Evolutionary conservation across 1,140 invertebrate species (phyloP), one percentile per base, ranked within the genome.

Genomic region (Neodiprion fabricii): DNA sequence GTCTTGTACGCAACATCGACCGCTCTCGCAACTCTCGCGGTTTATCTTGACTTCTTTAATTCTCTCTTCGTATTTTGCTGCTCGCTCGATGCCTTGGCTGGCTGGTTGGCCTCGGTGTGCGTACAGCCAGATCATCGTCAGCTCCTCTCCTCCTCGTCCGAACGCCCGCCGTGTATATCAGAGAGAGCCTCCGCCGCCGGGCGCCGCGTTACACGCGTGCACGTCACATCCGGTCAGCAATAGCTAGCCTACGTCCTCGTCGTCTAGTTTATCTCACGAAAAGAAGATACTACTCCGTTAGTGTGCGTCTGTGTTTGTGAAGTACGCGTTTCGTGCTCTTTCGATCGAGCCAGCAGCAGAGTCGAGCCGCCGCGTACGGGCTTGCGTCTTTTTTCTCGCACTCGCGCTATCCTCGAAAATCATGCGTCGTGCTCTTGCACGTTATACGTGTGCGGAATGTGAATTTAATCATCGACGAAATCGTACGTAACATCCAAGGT

Each of bases 161-260:
- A 17, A 3, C 61, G 61, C 7, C 17, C 61, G 61, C 66, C 73
- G 68, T 74, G 74, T 61, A 73, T 71, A 80, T 74, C 78, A 75
- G 76, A 79, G 81, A 75, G 76, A 79, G 81, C 80, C 77, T 79
- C 79, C 80, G 78, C 81, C 79, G 28, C 28, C 28, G 28, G 28
- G 28, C 28, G 28, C 28, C 28, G 28, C 28, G 76, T 81, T 82
- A 82, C 79, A 76, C 73, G 77, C 76, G 75, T 76, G 81, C 79
- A 76, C 81, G 79, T 82, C 80, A 82, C 76, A 82, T 82, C 81
- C 81, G 80, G 81, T 70, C 76, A 28, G 73, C 65, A 75, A 40
- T 40, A 40, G 28, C 28, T 40, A 79, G 73, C 67, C 71, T 73
- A 68, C 67, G 28, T 76, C 65, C 74, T 76, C 53, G 61, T 78